Evolutionary conservation across 1,140 invertebrate species (phyloP).

Genomic region (Drosophila sp.): DNA sequence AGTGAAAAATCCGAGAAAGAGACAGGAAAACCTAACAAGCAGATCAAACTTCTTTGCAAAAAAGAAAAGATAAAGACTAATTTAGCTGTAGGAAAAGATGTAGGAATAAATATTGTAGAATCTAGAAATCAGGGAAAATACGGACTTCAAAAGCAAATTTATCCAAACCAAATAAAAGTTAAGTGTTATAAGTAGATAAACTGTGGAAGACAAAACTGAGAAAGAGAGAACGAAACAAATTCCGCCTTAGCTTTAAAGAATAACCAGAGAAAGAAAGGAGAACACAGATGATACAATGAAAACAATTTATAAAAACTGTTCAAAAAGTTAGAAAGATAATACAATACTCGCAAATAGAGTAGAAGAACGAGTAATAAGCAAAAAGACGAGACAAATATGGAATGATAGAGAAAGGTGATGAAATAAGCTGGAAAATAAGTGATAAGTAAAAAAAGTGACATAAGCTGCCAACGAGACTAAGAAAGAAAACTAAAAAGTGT

Average conservation of each 20-base stretch:
- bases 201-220: neutral
- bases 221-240: neutral
- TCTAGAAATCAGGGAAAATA: neutral
- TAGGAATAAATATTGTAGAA: too few species aligned
- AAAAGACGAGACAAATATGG: neutral
- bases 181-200: too few species aligned
- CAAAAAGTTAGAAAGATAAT: neutral
- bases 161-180: neutral
- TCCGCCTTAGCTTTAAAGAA: too few species aligned
- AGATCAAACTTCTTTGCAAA: neutral
- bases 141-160: neutral
- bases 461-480: slow-evolving; percentile 13
- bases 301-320: neutral
- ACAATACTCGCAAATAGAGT: neutral
- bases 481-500: slow-evolving; percentile 3
- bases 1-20: neutral
- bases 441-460: neutral
- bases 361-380: neutral
- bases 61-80: neutral
- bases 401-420: neutral
- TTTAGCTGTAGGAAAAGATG: neutral
- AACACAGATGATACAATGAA: neutral
- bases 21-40: neutral
- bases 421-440: neutral
- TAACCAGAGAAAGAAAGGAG: neutral